Base-by-base conservation (phyloP, 2,888 invertebrate species). In the Drosophila merina region DNA sequence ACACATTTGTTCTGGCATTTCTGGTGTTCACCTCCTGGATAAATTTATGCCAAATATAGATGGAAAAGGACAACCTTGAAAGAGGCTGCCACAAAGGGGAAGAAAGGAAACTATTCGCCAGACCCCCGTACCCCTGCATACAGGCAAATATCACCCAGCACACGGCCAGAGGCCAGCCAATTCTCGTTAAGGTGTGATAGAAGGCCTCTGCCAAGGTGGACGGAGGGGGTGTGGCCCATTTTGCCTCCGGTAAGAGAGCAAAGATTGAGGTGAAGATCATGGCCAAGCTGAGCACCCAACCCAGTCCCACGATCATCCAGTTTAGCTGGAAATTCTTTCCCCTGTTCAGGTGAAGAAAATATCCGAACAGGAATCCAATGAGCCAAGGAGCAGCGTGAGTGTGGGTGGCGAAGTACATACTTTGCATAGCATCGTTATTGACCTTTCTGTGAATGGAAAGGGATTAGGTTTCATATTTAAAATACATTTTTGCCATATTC, bases 61-160 rank as follows among this genome's bases (percentile, higher is more conserved):
- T 33, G 28, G 63, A 62, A 14, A 50, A 63, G 3, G 63, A 63
- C 30, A 63, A 63, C 36, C 49, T 62, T 0, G 63, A 60, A 5
- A 63, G 12, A 1, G 90, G 90, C 36, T 89, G 87, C 89, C 90
- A 91, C 8, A 88, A 54, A 0, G 81, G 68, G 20, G 80, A 77
- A 0, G 88, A 87, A 1, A 90, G 79, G 26, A 91, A 84, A 10
- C 74, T 76, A 56, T 89, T 81, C 12, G 83, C 78, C 52, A 79
- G 55, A 0, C 90, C 90, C 0, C 88, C 90, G 47, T 88, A 83
- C 3, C 89, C 89, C 6, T 83, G 66, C 47, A 79, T 66, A 50
- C 90, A 90, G 44, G 62, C 62, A 1, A 57, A 57, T 3, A 57
- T 36, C 1, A 57, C 31, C 57, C 57, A 57, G 30, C 57, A 54